These are phyloP conservation scores for Dolomedes plantarius DNA, from an alignment of 2,888 invertebrate genomes.

Conservation along the genomic window DNA sequence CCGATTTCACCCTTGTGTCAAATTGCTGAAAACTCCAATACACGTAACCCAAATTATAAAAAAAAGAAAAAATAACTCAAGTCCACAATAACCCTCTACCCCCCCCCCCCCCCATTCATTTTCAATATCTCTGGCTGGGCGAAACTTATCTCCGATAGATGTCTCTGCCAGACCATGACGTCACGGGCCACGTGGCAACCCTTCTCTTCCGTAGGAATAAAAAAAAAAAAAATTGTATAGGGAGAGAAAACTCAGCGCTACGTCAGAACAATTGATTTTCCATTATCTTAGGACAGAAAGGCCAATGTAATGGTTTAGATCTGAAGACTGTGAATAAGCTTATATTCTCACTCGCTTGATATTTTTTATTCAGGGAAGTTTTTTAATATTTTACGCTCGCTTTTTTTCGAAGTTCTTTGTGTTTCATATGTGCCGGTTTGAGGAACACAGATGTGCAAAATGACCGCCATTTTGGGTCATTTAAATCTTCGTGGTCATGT, in stretches of 20 bases:
- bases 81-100: background rate
- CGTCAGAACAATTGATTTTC: slow-evolving; percentile 69
- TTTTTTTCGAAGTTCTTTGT: background rate
- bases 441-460: background rate
- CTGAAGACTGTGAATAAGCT: slow-evolving; percentile 59
- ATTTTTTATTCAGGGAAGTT: no score
- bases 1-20: background rate
- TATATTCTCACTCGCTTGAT: slow-evolving; percentile 12
- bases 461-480: background rate
- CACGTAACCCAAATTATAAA: background rate
- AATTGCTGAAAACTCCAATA: background rate
- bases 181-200: background rate
- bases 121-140: background rate
- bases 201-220: background rate
- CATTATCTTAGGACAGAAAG: slow-evolving; percentile 57
- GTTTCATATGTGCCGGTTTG: background rate
- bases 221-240: background rate
- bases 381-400: background rate
- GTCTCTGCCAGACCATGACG: slow-evolving; percentile 1
- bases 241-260: slow-evolving; percentile 5
- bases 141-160: slow-evolving; percentile 8
- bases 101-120: background rate
- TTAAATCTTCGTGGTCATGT: background rate
- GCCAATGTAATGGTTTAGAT: slow-evolving; percentile 63
- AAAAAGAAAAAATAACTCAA: background rate